These are phyloP conservation scores for Ophioninae sp. DNA, from an alignment of 2,888 invertebrate genomes.

Conservation along the genomic window DNA sequence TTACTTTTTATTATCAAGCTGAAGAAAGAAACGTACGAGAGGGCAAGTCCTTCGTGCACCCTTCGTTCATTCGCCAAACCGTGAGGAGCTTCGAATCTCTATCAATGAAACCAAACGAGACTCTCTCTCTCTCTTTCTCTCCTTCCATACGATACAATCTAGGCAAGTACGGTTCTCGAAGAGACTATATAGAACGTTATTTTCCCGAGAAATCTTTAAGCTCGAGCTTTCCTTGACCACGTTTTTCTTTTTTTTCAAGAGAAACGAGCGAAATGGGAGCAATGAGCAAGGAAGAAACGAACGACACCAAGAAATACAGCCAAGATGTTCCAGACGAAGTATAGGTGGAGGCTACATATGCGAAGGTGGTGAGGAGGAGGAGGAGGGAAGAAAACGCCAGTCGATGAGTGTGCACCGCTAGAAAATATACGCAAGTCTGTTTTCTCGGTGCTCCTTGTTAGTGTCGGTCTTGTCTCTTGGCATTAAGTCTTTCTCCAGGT, in stretches of 20 bases:
- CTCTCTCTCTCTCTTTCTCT: background rate
- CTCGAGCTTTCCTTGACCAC: constrained; percentile 49
- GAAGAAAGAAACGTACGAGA: background rate
- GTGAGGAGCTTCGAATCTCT: constrained; percentile 36
- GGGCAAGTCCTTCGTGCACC: background rate
- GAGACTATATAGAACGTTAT: background rate
- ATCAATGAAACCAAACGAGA: constrained; percentile 35
- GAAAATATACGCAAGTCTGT: constrained; percentile 27
- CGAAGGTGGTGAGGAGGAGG: background rate
- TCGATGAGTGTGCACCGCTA: constrained; percentile 12
- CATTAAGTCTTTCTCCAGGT: constrained; percentile 60
- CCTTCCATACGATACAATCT: background rate
- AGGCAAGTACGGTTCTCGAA: constrained; percentile 1
- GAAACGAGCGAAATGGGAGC: constrained; percentile 16
- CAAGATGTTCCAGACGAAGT: constrained; percentile 32
- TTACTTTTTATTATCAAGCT: background rate
- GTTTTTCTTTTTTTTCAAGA: constrained; percentile 19
- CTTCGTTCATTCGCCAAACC: constrained; percentile 6
- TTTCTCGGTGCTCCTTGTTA: constrained; percentile 52
- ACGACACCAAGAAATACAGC: constrained; percentile 24
- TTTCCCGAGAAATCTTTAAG: constrained; percentile 23
- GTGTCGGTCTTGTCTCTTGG: constrained; percentile 50
- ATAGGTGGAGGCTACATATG: background rate
- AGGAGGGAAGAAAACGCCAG: background rate
- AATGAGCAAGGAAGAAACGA: constrained; percentile 17